Evolutionary conservation across 1,140 invertebrate species (phyloP).

Genomic region (Cecropterus lyciades): DNA sequence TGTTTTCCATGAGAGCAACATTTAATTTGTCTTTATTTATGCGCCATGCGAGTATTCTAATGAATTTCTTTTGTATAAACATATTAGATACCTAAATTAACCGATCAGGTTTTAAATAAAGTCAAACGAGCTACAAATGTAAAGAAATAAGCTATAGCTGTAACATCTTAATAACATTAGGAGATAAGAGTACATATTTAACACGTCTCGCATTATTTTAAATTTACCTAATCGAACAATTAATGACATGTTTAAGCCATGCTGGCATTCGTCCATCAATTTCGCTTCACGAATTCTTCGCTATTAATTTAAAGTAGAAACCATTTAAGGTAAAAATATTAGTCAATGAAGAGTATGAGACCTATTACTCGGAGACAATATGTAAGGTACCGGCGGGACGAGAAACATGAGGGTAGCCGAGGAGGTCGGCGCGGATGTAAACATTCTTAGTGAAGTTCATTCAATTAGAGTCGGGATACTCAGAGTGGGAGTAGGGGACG

Average conservation of each 20-base stretch:
- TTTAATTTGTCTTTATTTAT: constrained; percentile 51
- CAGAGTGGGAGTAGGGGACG: constrained; percentile 70
- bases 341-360: constrained; percentile 22
- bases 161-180: constrained; percentile 40
- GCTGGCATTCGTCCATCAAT: constrained; percentile 30
- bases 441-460: constrained; percentile 72
- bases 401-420: constrained; percentile 37
- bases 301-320: constrained; percentile 20
- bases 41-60: constrained; percentile 52
- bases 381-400: neutral
- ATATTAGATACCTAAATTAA: constrained; percentile 37
- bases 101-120: constrained; percentile 34
- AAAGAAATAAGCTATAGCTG: constrained; percentile 30
- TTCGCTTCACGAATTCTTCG: constrained; percentile 11
- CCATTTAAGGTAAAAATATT: constrained; percentile 23
- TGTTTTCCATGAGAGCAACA: constrained; percentile 49
- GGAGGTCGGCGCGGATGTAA: constrained; percentile 54
- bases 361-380: neutral
- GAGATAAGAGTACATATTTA: constrained; percentile 47
- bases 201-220: constrained; percentile 32
- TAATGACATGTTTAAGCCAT: constrained; percentile 27
- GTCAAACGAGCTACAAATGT: constrained; percentile 21
- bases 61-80: constrained; percentile 48
- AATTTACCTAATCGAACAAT: constrained; percentile 41
- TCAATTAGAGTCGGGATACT: constrained; percentile 69